phyloP scores from a whole-genome alignment of 2,797 vertebrate genomes.

The Oreochromis mossambicus region DNA sequence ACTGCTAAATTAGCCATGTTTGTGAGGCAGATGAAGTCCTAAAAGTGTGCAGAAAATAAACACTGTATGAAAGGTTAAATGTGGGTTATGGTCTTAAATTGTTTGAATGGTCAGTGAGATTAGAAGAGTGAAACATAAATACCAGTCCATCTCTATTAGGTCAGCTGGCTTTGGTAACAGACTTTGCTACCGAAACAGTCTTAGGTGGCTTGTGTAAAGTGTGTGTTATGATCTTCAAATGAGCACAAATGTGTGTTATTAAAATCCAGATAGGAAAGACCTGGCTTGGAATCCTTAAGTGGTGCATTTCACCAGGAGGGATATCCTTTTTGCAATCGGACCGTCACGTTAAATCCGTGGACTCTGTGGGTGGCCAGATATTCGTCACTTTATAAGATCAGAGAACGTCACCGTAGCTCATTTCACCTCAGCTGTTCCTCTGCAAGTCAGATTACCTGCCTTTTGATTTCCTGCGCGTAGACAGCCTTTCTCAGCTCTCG shows the following conservation, averaged over 20 bases:
- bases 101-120: not conserved
- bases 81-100: not conserved
- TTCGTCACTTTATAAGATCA: slow-evolving; percentile 8
- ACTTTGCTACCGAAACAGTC: not conserved
- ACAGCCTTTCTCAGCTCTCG: not conserved
- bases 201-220: not conserved
- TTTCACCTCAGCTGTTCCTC: slow-evolving; percentile 20
- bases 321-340: not conserved
- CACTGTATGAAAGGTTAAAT: not conserved
- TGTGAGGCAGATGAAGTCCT: not conserved
- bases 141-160: not conserved
- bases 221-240: not conserved
- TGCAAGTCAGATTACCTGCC: slow-evolving; percentile 18
- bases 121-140: not conserved
- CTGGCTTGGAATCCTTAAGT: not conserved
- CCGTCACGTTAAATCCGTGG: not conserved
- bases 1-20: not conserved
- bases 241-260: not conserved
- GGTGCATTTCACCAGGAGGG: not conserved
- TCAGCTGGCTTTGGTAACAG: not conserved
- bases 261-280: not conserved
- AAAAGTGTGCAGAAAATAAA: not conserved
- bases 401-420: not conserved
- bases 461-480: slow-evolving; percentile 39
- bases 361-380: not conserved